Base-by-base conservation (phyloP, 2,113 vertebrate genomes). In the Ibidorhyncha struthersii region DNA sequence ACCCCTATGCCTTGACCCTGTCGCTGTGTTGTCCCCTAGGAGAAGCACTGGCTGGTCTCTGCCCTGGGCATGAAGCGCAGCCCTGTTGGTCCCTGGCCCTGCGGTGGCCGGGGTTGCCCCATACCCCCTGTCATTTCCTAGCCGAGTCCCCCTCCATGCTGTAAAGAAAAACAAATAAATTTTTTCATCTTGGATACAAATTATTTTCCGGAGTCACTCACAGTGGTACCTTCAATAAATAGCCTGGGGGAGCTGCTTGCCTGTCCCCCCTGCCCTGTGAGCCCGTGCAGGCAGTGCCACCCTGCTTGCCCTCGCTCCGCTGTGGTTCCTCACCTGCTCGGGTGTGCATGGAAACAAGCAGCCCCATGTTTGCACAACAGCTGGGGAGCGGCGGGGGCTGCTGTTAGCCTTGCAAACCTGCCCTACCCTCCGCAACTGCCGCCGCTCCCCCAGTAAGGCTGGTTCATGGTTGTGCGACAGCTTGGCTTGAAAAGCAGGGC, bases 201-300 rank as follows among this genome's bases (percentile, higher is more conserved):
- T 73, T 10, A 7, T 40, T 87, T 93, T 50, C 49, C 49, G 29
- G 56, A 43, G 41, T 73, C 2, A 23, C 11, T 58, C 27, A 34
- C 3, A 1, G 22, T 76, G 34, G 14, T 78, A 22, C 65, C 32
- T 79, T 83, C n/a, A 49, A 8, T 36, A 27, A 91, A 9, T 0
- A 21, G 16, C 27, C 34, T 27, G 23, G 36, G 11, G 19, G 15
- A 29, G 30, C 34, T 67, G 52, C 22, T 53, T 2, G 1, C 15
- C 20, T 21, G 16, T 1, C 9, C 34, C 14, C 27, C 4, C 25
- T 8, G 4, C 9, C 40, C 40, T 19, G 0, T 0, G 4, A 52
- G 6, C 49, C 58, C 17, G 8, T 19, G 15, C 18, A 63, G 80
- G 74, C 29, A 85, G 34, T 41, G 25, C 13, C 47, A 50, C 27